Evolutionary conservation across 2,113 vertebrate genomes (phyloP).

Genomic region (Marmota monax): DNA sequence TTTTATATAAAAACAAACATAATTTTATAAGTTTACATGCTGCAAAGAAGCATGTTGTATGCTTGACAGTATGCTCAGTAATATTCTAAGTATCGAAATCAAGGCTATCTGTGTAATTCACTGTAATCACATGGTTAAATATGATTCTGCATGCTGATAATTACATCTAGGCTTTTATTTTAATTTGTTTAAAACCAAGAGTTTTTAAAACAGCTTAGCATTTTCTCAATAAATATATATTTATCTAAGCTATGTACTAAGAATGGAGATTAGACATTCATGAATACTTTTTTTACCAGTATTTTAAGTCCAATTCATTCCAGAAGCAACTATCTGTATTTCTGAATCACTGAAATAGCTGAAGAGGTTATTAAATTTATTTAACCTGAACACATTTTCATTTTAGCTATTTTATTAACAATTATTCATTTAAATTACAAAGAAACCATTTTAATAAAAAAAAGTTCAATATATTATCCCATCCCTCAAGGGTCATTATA

Average conservation of each 20-base stretch:
- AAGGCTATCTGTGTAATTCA: background rate
- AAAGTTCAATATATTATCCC: constrained; percentile 69
- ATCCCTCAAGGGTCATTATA: constrained; percentile 79
- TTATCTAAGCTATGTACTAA: background rate
- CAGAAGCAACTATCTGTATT: constrained; percentile 16
- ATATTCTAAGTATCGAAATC: background rate
- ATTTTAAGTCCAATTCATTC: constrained; percentile 23
- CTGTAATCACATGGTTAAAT: background rate
- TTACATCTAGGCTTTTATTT: background rate
- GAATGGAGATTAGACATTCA: background rate
- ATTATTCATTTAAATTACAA: constrained; percentile 72
- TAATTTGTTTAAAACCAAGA: constrained; percentile 38
- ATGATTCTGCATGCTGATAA: background rate
- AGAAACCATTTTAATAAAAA: constrained; percentile 48
- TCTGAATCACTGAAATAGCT: constrained; percentile 2
- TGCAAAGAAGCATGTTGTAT: background rate
- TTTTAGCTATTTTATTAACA: constrained; percentile 69
- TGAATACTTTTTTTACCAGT: constrained; percentile 30
- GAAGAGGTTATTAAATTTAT: constrained; percentile 56
- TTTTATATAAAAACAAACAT: background rate
- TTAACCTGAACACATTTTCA: constrained; percentile 63
- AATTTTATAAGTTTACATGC: background rate
- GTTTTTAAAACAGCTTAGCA: background rate
- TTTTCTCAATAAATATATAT: background rate
- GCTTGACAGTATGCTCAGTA: background rate